Conservation (phyloP, 2,888 invertebrate genomes). For the Helleia helle region DNA sequence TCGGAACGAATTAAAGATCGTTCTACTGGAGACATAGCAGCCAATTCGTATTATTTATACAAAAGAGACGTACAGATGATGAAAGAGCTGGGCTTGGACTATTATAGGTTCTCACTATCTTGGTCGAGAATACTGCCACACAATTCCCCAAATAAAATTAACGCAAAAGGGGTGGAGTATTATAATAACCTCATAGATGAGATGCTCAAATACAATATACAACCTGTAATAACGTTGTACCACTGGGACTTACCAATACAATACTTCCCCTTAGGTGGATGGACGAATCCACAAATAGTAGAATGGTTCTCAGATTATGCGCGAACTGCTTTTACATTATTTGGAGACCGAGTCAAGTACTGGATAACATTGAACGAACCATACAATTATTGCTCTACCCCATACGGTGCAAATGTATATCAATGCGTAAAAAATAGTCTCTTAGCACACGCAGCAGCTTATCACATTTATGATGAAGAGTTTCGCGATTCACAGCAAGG, state of each 20-base stretch:
- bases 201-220: constrained; percentile 65
- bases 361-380: constrained; percentile 70
- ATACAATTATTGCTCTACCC: constrained; percentile 21
- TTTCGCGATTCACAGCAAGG: constrained; percentile 44
- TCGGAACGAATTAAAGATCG: constrained; percentile 32
- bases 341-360: constrained; percentile 38
- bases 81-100: constrained; percentile 23
- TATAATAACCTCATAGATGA: constrained; percentile 73
- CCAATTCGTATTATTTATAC: constrained; percentile 73
- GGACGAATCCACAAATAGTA: constrained; percentile 34
- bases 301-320: constrained; percentile 44
- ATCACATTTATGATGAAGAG: constrained; percentile 42
- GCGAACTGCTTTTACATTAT: constrained; percentile 30
- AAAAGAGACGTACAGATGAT: constrained; percentile 51
- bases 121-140: constrained; percentile 75
- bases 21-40: constrained; percentile 70
- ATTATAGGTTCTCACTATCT: constrained; percentile 75
- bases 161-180: constrained; percentile 66
- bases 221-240: constrained; percentile 64
- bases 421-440: constrained; percentile 56
- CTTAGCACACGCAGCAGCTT: constrained; percentile 65
- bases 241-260: constrained; percentile 56
- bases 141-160: constrained; percentile 60
- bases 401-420: constrained; percentile 27
- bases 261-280: constrained; percentile 44